Conservation (phyloP, 2,888 invertebrate genomes). For the Heteropelma amictum region DNA sequence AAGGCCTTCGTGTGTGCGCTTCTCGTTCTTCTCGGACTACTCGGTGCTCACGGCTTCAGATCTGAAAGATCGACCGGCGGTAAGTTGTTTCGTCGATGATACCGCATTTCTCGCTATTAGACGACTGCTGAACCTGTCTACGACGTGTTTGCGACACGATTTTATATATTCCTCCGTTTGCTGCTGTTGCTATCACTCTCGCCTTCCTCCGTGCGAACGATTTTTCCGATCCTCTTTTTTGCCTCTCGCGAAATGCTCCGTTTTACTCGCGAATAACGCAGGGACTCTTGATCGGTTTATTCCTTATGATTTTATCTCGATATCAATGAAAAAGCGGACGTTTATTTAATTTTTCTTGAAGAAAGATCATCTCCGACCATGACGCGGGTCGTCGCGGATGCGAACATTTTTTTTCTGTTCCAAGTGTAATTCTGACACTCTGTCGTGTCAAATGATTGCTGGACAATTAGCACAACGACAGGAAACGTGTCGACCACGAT, state of each 20-base stretch:
- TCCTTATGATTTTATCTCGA: too few relatives aligned
- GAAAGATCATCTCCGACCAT: too few relatives aligned
- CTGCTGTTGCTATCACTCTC: not conserved
- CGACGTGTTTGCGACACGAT: conserved; percentile 17
- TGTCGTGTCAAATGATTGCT: too few relatives aligned
- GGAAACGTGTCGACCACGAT: too few relatives aligned
- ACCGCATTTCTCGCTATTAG: not conserved
- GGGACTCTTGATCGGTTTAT: too few relatives aligned
- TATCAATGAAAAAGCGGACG: too few relatives aligned
- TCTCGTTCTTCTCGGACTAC: conserved; percentile 49
- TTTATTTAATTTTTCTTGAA: too few relatives aligned
- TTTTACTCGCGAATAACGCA: too few relatives aligned
- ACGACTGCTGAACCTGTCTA: not conserved
- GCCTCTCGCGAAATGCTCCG: not conserved
- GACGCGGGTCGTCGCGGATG: too few relatives aligned
- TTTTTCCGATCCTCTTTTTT: not conserved
- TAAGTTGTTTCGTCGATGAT: conserved; percentile 36
- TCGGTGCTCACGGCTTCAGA: conserved; percentile 41
- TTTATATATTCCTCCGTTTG: conserved; percentile 6
- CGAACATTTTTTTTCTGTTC: too few relatives aligned
- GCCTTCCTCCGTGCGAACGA: not conserved
- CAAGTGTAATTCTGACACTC: too few relatives aligned
- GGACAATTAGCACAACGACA: too few relatives aligned
- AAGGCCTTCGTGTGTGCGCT: conserved; percentile 48
- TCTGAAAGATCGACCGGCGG: conserved; percentile 37